phyloP scores from a whole-genome alignment of 2,113 vertebrate species.

The Sylvietta virens region DNA sequence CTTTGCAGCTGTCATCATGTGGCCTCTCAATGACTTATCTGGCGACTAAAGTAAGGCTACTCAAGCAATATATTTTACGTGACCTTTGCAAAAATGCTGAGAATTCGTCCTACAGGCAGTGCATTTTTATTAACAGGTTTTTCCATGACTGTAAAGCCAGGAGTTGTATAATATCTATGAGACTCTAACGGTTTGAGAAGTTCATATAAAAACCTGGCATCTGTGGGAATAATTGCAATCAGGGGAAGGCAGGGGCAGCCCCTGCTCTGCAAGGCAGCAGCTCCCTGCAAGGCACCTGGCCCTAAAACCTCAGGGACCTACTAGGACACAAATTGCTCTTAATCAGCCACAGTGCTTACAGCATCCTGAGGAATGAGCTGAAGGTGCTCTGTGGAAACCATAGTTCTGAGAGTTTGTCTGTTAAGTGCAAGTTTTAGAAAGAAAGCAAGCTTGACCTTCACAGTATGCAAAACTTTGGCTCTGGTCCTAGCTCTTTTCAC shows the following conservation, averaged over 20 bases:
- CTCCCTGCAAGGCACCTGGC: accelerated
- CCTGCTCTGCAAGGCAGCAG: neutral
- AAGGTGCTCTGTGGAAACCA: neutral
- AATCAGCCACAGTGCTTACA: accelerated
- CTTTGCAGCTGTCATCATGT: neutral
- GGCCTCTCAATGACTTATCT: constrained; percentile 9
- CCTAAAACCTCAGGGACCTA: neutral
- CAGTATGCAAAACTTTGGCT: constrained; percentile 39
- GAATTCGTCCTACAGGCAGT: neutral
- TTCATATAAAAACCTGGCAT: neutral
- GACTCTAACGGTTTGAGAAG: neutral
- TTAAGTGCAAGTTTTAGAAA: neutral
- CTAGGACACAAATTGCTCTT: neutral
- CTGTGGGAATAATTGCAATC: neutral
- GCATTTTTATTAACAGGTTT: neutral
- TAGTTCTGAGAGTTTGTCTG: neutral
- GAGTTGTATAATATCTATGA: neutral
- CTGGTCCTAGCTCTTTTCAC: constrained; percentile 54
- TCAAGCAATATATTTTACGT: neutral
- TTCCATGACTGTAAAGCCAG: neutral
- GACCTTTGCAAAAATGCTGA: constrained; percentile 42
- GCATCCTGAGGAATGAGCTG: neutral
- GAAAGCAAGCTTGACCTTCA: constrained; percentile 29
- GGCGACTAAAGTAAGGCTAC: neutral
- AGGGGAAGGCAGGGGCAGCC: neutral